Evolutionary conservation across 2,797 vertebrate genomes (phyloP).

Genomic region (Melanotaenia nigrans): DNA sequence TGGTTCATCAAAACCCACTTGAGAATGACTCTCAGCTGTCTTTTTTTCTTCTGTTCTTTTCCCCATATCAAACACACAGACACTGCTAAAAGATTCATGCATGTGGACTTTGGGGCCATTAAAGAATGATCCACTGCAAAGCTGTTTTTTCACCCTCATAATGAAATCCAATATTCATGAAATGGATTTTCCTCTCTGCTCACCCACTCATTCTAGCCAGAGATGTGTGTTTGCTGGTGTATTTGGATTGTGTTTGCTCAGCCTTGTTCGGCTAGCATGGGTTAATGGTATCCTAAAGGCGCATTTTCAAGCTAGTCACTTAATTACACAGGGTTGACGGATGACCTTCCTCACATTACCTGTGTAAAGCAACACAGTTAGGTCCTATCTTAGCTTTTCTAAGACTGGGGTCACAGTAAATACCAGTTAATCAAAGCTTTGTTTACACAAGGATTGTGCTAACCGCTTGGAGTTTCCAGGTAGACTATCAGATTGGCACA

Average conservation of each 20-base stretch:
- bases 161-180: slow-evolving; percentile 85
- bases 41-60: slow-evolving; percentile 36
- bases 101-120: slow-evolving; percentile 84
- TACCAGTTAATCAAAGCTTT: slow-evolving; percentile 71
- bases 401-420: slow-evolving; percentile 66
- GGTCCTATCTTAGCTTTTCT: slow-evolving; percentile 45
- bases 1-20: slow-evolving; percentile 53
- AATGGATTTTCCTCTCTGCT: slow-evolving; percentile 75
- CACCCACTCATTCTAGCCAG: slow-evolving; percentile 43
- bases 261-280: slow-evolving; percentile 70
- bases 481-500: slow-evolving; percentile 28
- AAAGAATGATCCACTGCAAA: slow-evolving; percentile 81
- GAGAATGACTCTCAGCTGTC: slow-evolving; percentile 33
- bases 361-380: slow-evolving; percentile 56
- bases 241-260: slow-evolving; percentile 73
- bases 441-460: slow-evolving; percentile 39
- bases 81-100: slow-evolving; percentile 83
- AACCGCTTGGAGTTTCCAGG: slow-evolving; percentile 13
- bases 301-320: slow-evolving; percentile 65
- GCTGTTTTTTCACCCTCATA: slow-evolving; percentile 78
- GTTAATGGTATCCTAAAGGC: slow-evolving; percentile 81
- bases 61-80: slow-evolving; percentile 73
- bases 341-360: slow-evolving; percentile 67
- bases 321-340: slow-evolving; percentile 74
- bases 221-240: slow-evolving; percentile 67